These are phyloP conservation scores for Xanthorhoe designata DNA, from an alignment of 2,888 invertebrate genomes.

Conservation along the genomic window DNA sequence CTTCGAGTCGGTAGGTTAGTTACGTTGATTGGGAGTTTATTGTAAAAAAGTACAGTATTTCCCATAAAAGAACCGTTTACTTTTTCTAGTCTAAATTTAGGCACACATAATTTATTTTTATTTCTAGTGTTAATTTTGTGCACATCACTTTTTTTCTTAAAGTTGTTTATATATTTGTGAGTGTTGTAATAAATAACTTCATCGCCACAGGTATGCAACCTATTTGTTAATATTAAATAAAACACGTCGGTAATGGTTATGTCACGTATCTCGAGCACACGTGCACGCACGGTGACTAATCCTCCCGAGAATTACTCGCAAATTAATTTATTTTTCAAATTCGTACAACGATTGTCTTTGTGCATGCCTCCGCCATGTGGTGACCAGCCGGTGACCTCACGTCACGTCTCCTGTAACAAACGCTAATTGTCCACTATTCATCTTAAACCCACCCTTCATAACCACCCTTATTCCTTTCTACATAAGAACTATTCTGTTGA, in stretches of 20 bases:
- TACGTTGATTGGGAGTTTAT: no score
- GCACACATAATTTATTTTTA: no score
- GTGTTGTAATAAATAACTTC: no score
- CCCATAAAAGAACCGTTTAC: no score
- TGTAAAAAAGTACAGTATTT: no score
- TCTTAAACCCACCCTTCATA: constrained; percentile 45
- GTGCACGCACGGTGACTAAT: constrained; percentile 33
- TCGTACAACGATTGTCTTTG: constrained; percentile 38
- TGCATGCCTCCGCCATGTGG: constrained; percentile 51
- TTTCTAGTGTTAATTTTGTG: no score
- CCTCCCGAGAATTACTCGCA: constrained; percentile 24
- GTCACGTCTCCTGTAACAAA: constrained; percentile 59
- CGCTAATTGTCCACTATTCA: constrained; percentile 63
- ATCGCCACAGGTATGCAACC: constrained; percentile 1
- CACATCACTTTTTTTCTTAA: no score
- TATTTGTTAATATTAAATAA: neutral
- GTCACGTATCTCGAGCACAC: constrained; percentile 23
- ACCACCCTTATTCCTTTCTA: constrained; percentile 25
- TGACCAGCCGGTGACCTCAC: constrained; percentile 57
- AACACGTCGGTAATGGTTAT: neutral
- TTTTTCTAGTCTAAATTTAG: no score
- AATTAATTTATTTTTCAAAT: constrained; percentile 39
- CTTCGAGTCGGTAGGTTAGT: no score
- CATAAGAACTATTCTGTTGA: constrained; percentile 20
- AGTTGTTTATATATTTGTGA: no score